A percentile compares a stretch with the other conserved stretches of the same genome.
Evolutionary conservation across 2,797 vertebrate genomes (phyloP).

Genomic region (Periophthalmus magnuspinnatus): DNA sequence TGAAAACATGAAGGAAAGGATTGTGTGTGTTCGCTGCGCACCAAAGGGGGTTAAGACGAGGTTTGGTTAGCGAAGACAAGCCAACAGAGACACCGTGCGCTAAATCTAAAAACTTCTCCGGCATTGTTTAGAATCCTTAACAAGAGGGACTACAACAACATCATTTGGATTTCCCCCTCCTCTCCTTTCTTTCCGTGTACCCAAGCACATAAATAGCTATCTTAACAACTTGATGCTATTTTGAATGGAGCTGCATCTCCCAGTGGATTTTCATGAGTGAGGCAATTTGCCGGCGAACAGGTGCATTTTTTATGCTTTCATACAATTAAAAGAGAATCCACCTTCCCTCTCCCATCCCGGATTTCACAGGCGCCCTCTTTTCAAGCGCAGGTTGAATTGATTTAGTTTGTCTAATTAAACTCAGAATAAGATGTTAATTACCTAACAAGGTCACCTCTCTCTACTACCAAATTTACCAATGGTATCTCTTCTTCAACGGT

Average conservation of each 20-base stretch:
- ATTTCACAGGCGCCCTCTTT: conserved; percentile 75
- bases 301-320: conserved; percentile 84
- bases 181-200: conserved; percentile 69
- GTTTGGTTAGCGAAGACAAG: conserved; percentile 78
- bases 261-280: conserved; percentile 76
- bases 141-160: conserved; percentile 77
- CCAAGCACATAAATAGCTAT: conserved; percentile 81
- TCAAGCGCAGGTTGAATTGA: conserved; percentile 82
- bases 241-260: conserved; percentile 76
- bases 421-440: conserved; percentile 85
- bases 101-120: conserved; percentile 78
- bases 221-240: conserved; percentile 82
- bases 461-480: conserved; percentile 77
- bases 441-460: conserved; percentile 84
- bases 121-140: conserved; percentile 81
- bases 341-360: conserved; percentile 66
- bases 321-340: conserved; percentile 81
- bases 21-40: conserved; percentile 68
- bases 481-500: conserved; percentile 74
- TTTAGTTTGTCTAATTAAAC: conserved; percentile 86
- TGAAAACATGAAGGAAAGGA: conserved; percentile 73
- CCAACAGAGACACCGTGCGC: conserved; percentile 77
- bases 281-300: conserved; percentile 82
- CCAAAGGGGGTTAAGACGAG: conserved; percentile 80
- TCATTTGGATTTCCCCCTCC: conserved; percentile 68